Percentiles rank a stretch among this genome's conserved stretches.
These are phyloP conservation scores for Dipodomys merriami DNA, from an alignment of 2,113 vertebrate genomes.

Conservation along the genomic window DNA sequence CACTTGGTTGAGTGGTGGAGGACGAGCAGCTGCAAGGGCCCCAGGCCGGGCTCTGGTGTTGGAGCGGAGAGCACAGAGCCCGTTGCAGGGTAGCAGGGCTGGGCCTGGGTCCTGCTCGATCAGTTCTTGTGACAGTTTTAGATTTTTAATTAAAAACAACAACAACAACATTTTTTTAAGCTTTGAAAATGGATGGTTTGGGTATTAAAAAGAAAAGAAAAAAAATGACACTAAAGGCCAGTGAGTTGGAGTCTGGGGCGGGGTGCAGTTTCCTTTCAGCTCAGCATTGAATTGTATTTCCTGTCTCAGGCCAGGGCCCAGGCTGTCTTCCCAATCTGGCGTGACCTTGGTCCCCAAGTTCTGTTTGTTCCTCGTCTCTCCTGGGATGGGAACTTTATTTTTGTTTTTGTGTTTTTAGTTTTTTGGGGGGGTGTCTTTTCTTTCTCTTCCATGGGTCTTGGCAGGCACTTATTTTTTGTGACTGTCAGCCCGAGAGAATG, in stretches of 20 bases:
- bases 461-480: constrained; percentile 77
- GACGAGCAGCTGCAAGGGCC: not conserved
- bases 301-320: not conserved
- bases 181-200: constrained; percentile 69
- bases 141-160: constrained; percentile 61
- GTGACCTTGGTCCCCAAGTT: constrained; percentile 57
- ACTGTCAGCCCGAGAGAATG: constrained; percentile 69
- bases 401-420: not conserved
- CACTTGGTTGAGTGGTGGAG: not conserved
- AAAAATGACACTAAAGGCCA: constrained; percentile 69
- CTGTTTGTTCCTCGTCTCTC: constrained; percentile 59
- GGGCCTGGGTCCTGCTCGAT: constrained; percentile 19
- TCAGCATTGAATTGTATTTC: not conserved
- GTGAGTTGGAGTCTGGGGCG: constrained; percentile 59
- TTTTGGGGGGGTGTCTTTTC: constrained; percentile 70
- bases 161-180: constrained; percentile 46
- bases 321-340: constrained; percentile 57
- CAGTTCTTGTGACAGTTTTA: constrained; percentile 55
- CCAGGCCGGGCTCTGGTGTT: not conserved
- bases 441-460: constrained; percentile 73
- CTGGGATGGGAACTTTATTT: not conserved
- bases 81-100: not conserved
- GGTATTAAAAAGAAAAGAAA: constrained; percentile 71
- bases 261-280: constrained; percentile 36
- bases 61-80: not conserved